phyloP scores from a whole-genome alignment of 2,888 invertebrate genomes.

The Leistus spinibarbis region DNA sequence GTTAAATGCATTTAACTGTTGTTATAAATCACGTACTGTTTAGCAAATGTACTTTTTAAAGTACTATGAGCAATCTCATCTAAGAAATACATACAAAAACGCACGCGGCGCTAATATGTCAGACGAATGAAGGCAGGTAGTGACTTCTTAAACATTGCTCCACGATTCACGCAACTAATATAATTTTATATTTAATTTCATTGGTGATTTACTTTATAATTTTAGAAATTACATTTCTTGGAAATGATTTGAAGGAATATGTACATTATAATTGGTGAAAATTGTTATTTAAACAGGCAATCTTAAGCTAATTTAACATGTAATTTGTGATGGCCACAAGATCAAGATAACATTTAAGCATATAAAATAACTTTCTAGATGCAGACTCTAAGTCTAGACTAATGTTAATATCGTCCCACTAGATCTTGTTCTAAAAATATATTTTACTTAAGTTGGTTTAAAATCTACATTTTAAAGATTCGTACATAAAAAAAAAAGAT shows the following conservation, averaged over 20 bases:
- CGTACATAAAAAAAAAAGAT: too few species aligned
- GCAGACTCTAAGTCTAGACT: neutral
- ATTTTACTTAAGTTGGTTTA: neutral
- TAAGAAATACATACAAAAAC: too few species aligned
- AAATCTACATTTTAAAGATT: too few species aligned
- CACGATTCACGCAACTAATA: neutral
- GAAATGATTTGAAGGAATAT: neutral
- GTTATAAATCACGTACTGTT: neutral
- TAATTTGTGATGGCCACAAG: neutral
- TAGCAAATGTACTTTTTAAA: neutral
- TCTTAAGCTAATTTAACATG: neutral
- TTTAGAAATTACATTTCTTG: neutral
- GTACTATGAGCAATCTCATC: too few species aligned
- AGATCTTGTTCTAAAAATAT: neutral
- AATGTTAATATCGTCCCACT: neutral
- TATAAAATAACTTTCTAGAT: neutral
- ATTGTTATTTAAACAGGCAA: neutral
- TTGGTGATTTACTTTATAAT: neutral
- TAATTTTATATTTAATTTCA: too few species aligned
- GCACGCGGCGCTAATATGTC: too few species aligned
- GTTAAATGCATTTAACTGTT: conserved; percentile 1
- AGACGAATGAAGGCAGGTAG: too few species aligned
- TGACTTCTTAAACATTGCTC: neutral
- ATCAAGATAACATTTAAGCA: neutral
- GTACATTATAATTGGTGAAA: neutral